Evolutionary conservation across 2,797 vertebrate species (phyloP).

Genomic region (Setipinna tenuifilis): DNA sequence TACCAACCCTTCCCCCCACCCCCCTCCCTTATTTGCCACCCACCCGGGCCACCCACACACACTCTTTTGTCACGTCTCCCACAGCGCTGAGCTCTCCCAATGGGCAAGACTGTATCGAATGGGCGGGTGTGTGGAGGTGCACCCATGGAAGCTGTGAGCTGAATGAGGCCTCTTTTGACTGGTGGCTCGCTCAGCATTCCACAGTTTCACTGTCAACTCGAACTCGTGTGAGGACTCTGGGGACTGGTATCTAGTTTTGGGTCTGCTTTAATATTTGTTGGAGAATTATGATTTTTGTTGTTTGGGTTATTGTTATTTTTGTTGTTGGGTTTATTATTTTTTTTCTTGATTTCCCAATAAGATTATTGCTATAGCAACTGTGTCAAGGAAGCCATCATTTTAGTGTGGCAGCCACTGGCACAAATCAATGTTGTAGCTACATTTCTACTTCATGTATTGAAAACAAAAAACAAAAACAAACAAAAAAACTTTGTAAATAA

Average conservation of each 20-base stretch:
- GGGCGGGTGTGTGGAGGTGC: constrained; percentile 79
- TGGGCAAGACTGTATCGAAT: constrained; percentile 86
- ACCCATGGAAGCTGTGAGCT: constrained; percentile 60
- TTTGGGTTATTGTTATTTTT: constrained; percentile 65
- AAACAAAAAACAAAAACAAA: constrained; percentile 79
- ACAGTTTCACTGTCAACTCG: constrained; percentile 80
- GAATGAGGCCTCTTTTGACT: constrained; percentile 79
- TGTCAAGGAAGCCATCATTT: constrained; percentile 82
- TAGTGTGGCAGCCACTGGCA: constrained; percentile 83
- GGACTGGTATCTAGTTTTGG: constrained; percentile 84
- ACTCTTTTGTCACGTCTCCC: constrained; percentile 51
- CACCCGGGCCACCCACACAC: constrained; percentile 74
- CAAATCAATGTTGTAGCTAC: constrained; percentile 88
- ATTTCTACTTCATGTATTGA: constrained; percentile 96
- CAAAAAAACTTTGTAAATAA: constrained; percentile 94
- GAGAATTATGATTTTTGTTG: constrained; percentile 75
- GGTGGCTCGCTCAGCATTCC: constrained; percentile 87
- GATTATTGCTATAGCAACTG: constrained; percentile 87
- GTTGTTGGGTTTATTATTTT: constrained; percentile 53
- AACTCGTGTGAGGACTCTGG: constrained; percentile 81
- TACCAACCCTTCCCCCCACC: constrained; percentile 68
- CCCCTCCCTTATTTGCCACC: constrained; percentile 66
- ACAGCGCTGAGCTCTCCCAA: constrained; percentile 75
- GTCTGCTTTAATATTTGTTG: constrained; percentile 88
- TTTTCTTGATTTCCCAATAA: constrained; percentile 73